Conservation (phyloP, 2,113 vertebrate species). For the Stigmatopora argus region DNA sequence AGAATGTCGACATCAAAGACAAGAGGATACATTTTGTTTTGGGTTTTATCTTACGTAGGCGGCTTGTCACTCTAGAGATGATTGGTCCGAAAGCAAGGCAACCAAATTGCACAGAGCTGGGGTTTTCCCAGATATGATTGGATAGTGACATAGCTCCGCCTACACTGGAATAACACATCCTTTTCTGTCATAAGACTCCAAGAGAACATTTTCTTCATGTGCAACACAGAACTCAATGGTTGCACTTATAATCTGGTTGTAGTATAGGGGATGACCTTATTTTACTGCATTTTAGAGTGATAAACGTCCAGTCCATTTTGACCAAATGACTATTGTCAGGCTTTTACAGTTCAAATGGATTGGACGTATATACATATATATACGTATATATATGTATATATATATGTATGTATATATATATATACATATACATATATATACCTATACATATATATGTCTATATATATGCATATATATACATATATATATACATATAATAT, state of each 20-base stretch:
- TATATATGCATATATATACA: no score
- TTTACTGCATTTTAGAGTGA: no score
- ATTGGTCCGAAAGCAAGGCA: constrained; percentile 55
- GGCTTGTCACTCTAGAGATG: constrained; percentile 53
- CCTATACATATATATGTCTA: no score
- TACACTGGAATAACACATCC: not conserved
- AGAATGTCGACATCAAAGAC: constrained; percentile 74
- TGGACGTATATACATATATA: no score
- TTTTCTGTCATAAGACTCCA: constrained; percentile 7
- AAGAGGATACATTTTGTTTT: constrained; percentile 71
- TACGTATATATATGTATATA: no score
- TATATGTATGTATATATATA: no score
- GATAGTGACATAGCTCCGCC: constrained; percentile 39
- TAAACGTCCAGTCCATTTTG: no score
- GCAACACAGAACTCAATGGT: not conserved
- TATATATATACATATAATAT: no score
- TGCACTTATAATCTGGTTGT: not conserved
- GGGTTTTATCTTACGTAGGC: constrained; percentile 62
- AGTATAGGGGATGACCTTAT: no score
- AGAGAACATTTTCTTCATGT: constrained; percentile 6
- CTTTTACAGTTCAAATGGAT: no score
- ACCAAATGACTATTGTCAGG: no score
- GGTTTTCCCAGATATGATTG: constrained; percentile 36
- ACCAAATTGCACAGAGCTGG: constrained; percentile 32
- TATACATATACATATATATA: no score